Conservation (phyloP, 2,797 vertebrate species). For the Protosalanx chinensis region DNA sequence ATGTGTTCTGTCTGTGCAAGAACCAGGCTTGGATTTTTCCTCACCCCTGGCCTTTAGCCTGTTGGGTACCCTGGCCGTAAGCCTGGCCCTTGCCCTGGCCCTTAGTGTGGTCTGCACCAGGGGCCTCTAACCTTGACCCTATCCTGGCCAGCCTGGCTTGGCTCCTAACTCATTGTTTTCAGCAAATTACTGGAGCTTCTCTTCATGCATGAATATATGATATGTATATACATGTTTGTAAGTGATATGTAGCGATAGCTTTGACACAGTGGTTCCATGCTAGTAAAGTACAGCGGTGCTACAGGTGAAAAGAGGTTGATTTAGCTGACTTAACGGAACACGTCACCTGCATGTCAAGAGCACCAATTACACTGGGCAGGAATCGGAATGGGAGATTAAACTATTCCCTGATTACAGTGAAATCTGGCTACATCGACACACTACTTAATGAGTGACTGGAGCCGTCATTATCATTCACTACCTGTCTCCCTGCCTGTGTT, state of each 20-base stretch:
- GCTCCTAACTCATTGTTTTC: too few relatives aligned
- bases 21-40: background rate
- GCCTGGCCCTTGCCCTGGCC: constrained; percentile 8
- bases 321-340: too few relatives aligned
- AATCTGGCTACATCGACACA: constrained; percentile 24
- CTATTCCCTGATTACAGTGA: constrained; percentile 15
- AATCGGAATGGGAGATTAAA: constrained; percentile 7
- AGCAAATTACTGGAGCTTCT: too few relatives aligned
- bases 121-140: too few relatives aligned
- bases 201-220: too few relatives aligned
- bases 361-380: constrained; percentile 9
- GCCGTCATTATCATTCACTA: constrained; percentile 28
- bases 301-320: too few relatives aligned
- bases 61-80: constrained; percentile 22
- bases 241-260: too few relatives aligned
- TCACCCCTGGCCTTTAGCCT: constrained; percentile 21
- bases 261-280: too few relatives aligned
- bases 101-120: too few relatives aligned
- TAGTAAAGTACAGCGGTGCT: too few relatives aligned
- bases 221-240: too few relatives aligned
- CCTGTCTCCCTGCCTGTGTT: constrained; percentile 24
- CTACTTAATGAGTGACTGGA: constrained; percentile 11
- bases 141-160: too few relatives aligned
- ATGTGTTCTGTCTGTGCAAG: background rate
- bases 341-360: constrained; percentile 14